These are phyloP conservation scores for Agapornis roseicollis DNA, from an alignment of 2,113 vertebrate species.

Conservation along the genomic window DNA sequence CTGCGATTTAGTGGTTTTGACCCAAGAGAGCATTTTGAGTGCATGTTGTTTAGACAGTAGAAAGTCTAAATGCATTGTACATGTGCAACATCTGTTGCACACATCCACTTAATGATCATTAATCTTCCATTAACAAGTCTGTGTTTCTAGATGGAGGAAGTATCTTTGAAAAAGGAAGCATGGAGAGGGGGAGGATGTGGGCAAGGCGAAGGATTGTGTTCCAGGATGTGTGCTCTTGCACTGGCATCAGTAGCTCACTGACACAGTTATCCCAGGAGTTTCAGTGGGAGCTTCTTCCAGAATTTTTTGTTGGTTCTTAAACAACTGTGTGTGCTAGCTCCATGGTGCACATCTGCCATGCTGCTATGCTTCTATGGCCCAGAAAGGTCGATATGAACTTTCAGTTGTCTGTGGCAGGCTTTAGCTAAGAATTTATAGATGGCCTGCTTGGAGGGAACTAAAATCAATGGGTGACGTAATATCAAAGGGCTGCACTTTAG, in stretches of 20 bases:
- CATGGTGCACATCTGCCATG: not conserved
- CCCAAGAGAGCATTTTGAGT: not conserved
- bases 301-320: not conserved
- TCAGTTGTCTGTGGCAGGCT: fast-evolving
- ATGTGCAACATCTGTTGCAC: not conserved
- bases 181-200: not conserved
- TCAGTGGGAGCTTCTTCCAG: not conserved
- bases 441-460: not conserved
- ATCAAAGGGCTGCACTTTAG: not conserved
- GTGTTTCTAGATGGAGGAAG: not conserved
- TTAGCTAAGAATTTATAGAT: not conserved
- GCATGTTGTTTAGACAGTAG: not conserved
- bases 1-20: not conserved
- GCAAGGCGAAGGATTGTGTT: not conserved
- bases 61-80: not conserved
- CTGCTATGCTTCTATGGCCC: not conserved
- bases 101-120: not conserved
- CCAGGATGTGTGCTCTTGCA: not conserved
- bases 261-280: not conserved
- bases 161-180: not conserved
- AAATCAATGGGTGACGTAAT: not conserved
- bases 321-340: not conserved
- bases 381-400: not conserved
- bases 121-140: not conserved
- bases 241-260: not conserved